Percentiles rank a stretch among this genome's conserved stretches.
These are phyloP conservation scores for Gadus macrocephalus DNA, from an alignment of 2,113 vertebrate species.

Conservation along the genomic window DNA sequence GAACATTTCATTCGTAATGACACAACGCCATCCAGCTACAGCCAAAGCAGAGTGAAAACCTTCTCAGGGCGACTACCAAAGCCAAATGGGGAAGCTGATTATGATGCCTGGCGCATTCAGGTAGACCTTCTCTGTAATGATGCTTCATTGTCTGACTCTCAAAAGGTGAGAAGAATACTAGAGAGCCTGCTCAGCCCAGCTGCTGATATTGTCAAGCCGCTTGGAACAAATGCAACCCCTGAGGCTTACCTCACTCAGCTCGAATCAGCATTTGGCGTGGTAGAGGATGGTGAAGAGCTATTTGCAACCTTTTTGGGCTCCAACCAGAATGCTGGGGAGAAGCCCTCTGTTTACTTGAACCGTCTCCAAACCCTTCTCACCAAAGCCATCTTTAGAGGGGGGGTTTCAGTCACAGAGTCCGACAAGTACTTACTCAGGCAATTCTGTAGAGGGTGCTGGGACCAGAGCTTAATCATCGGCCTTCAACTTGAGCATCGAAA, in stretches of 20 bases:
- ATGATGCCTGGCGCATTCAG: conserved; percentile 22
- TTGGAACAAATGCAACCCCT: not conserved
- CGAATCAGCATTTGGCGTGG: not conserved
- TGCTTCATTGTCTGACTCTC: conserved; percentile 6
- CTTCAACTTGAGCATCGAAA: conserved; percentile 6
- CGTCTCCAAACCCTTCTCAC: not conserved
- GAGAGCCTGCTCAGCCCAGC: no score
- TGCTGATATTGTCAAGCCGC: no score
- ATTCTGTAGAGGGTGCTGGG: not conserved
- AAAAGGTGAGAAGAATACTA: not conserved
- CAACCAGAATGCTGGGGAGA: not conserved
- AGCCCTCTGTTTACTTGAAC: not conserved
- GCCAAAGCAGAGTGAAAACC: not conserved
- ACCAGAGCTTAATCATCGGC: not conserved
- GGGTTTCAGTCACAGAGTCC: not conserved
- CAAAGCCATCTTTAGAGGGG: not conserved
- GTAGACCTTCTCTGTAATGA: conserved; percentile 6
- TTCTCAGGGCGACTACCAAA: not conserved
- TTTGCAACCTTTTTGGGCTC: not conserved
- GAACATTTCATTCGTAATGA: conserved; percentile 2
- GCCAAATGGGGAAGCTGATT: conserved; percentile 8
- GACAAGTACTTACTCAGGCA: not conserved
- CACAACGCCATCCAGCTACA: not conserved
- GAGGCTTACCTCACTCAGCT: not conserved
- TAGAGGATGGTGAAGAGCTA: not conserved